These are phyloP conservation scores for Sepiola atlantica DNA, from an alignment of 2,888 invertebrate species.

Conservation along the genomic window DNA sequence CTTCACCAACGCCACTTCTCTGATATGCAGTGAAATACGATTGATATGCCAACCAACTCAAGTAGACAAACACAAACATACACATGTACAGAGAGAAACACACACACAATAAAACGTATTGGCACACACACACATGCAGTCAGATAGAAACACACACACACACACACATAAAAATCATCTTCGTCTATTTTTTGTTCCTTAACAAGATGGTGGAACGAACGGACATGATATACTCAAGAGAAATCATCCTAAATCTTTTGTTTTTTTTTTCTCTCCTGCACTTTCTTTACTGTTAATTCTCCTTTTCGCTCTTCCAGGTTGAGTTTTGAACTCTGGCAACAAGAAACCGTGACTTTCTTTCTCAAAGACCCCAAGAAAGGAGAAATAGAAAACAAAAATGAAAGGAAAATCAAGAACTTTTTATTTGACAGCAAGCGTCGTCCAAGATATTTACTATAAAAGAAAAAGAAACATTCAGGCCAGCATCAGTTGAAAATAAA, in stretches of 20 bases:
- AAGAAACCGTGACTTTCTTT: conserved; percentile 11
- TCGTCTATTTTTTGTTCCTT: not conserved
- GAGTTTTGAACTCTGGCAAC: not conserved
- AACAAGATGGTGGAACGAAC: not conserved
- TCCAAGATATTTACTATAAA: conserved; percentile 11
- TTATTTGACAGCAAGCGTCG: conserved; percentile 14
- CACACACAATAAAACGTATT: not conserved
- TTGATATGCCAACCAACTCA: too few species aligned
- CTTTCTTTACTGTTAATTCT: not conserved
- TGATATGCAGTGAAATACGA: too few species aligned
- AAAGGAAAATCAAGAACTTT: not conserved
- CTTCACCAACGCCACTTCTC: too few species aligned
- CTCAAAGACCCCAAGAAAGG: not conserved
- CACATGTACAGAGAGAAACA: not conserved
- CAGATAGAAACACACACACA: not conserved
- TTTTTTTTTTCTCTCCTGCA: not conserved
- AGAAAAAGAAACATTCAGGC: not conserved
- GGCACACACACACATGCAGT: not conserved
- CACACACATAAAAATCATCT: not conserved
- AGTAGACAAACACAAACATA: too few species aligned
- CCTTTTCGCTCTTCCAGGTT: not conserved
- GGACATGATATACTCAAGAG: not conserved
- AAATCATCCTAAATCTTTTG: not conserved
- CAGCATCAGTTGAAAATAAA: not conserved
- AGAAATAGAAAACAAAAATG: not conserved